Evolutionary conservation across 92 coral and sea anemone species (phyloP).

Genomic region (Umimayanthus kanabou): DNA sequence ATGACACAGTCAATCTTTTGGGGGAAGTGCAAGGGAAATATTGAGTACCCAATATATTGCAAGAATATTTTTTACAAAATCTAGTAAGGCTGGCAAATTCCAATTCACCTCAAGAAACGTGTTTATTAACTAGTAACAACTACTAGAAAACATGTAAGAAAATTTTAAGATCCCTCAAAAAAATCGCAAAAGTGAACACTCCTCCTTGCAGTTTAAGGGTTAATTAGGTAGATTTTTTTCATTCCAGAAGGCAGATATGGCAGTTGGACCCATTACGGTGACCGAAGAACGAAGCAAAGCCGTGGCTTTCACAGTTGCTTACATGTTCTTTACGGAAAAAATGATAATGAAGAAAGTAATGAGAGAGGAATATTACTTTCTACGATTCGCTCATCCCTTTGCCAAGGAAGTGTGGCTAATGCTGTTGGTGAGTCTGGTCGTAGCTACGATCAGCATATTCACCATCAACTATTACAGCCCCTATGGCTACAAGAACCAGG

Average conservation of each 20-base stretch:
- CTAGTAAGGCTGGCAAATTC: no score
- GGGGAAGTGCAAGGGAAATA: no score
- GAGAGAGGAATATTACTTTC: constrained; percentile 29
- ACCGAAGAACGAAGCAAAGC: constrained; percentile 58
- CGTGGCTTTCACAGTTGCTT: constrained; percentile 63
- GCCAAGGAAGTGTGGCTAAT: constrained; percentile 60
- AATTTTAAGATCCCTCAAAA: no score
- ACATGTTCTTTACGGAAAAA: constrained; percentile 59
- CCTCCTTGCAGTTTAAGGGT: not conserved
- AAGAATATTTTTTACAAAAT: no score
- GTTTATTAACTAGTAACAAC: no score
- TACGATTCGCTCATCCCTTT: constrained; percentile 71
- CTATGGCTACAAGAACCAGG: constrained; percentile 59
- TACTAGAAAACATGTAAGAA: no score
- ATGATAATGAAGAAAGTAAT: constrained; percentile 51
- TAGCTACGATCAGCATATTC: constrained; percentile 43
- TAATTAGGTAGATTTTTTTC: not conserved
- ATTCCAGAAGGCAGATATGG: constrained; percentile 73
- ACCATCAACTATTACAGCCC: constrained; percentile 70
- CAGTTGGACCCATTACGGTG: constrained; percentile 65
- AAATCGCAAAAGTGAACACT: no score
- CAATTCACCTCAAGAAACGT: no score
- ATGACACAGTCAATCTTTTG: no score
- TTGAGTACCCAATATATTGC: no score
- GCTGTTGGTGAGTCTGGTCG: constrained; percentile 38